Conservation (phyloP, 2,888 invertebrate species). For the Hydriomena furcata region DNA sequence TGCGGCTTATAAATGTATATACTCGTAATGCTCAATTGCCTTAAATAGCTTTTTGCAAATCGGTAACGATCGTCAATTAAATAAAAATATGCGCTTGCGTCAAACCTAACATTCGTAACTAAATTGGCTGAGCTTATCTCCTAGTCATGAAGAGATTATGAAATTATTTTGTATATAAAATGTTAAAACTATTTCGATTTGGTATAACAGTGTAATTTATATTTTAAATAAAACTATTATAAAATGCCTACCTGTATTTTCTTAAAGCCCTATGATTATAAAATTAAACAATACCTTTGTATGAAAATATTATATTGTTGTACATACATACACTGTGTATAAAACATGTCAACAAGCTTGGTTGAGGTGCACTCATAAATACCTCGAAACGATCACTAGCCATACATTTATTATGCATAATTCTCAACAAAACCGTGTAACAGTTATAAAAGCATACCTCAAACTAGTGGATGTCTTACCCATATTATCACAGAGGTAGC, state of each 20-base stretch:
- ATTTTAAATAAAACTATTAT: constrained; percentile 69
- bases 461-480: constrained; percentile 45
- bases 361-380: constrained; percentile 61
- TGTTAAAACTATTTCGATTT: constrained; percentile 56
- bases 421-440: constrained; percentile 44
- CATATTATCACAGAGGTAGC: constrained; percentile 66
- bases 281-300: constrained; percentile 33
- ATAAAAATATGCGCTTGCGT: constrained; percentile 46
- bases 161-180: constrained; percentile 79
- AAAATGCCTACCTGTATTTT: constrained; percentile 42
- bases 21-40: constrained; percentile 59
- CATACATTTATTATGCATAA: constrained; percentile 41
- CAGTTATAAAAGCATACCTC: constrained; percentile 46
- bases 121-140: constrained; percentile 64
- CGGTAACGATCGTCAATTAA: constrained; percentile 37
- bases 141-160: constrained; percentile 75
- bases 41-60: constrained; percentile 15
- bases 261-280: constrained; percentile 9
- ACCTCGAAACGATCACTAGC: constrained; percentile 62
- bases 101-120: constrained; percentile 45
- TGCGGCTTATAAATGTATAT: constrained; percentile 61
- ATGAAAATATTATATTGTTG: constrained; percentile 74
- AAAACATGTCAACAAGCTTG: constrained; percentile 59
- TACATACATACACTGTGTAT: constrained; percentile 67
- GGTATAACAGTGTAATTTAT: constrained; percentile 53